A percentile compares a stretch with the other conserved stretches of the same genome.
phyloP scores from a whole-genome alignment of 2,888 invertebrate species.

The Lacanobia wlatinum region DNA sequence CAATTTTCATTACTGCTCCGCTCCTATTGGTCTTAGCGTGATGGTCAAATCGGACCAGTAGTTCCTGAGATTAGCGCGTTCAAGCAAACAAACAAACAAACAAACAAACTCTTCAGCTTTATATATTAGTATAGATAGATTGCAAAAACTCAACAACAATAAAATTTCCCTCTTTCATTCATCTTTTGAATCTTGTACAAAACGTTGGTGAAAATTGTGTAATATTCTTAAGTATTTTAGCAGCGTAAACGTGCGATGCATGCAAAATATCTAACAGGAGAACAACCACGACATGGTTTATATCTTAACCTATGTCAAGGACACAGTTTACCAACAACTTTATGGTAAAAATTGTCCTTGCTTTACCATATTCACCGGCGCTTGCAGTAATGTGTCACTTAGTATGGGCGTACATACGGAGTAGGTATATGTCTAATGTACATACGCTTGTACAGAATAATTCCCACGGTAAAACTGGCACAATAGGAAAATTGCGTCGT shows the following conservation, averaged over 20 bases:
- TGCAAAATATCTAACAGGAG: neutral
- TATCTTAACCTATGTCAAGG: slow-evolving; percentile 46
- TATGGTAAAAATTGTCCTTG: slow-evolving; percentile 63
- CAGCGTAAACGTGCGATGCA: neutral
- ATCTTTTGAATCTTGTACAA: neutral
- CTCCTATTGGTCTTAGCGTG: too few species aligned
- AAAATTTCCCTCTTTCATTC: too few species aligned
- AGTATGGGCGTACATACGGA: slow-evolving; percentile 64
- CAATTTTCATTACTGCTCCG: too few species aligned
- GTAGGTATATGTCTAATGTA: slow-evolving; percentile 52
- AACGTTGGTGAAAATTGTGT: neutral
- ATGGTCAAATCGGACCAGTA: too few species aligned
- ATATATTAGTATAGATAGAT: too few species aligned
- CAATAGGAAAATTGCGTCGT: slow-evolving; percentile 84
- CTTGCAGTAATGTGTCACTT: slow-evolving; percentile 59
- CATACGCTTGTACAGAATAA: slow-evolving; percentile 58
- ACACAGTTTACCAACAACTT: slow-evolving; percentile 49
- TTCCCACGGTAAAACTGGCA: slow-evolving; percentile 82
- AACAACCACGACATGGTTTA: neutral
- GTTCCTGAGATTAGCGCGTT: too few species aligned
- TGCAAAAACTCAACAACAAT: too few species aligned
- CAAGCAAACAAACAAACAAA: too few species aligned
- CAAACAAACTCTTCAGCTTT: too few species aligned
- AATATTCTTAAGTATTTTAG: neutral
- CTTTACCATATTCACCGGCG: slow-evolving; percentile 40